These are phyloP conservation scores for Calliopsis andreniformis DNA, from an alignment of 1,140 invertebrate genomes.

Conservation along the genomic window DNA sequence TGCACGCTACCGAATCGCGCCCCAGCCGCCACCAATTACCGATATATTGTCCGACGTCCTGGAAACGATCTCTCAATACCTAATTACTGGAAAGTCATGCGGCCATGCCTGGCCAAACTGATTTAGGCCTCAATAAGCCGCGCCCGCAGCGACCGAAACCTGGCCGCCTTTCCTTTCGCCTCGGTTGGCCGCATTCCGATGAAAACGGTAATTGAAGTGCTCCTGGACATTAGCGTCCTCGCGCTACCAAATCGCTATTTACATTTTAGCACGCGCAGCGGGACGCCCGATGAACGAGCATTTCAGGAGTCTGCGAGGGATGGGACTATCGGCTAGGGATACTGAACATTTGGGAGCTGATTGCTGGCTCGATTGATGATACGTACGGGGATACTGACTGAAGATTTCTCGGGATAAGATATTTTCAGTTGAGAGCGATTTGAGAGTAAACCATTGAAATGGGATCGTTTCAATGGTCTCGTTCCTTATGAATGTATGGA, in stretches of 20 bases:
- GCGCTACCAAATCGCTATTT: conserved; percentile 28
- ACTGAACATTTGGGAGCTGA: too few relatives aligned
- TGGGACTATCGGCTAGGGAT: not conserved
- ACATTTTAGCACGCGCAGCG: conserved; percentile 21
- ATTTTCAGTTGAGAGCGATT: too few relatives aligned
- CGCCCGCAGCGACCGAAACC: not conserved
- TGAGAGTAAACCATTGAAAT: too few relatives aligned
- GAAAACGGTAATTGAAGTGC: conserved; percentile 50
- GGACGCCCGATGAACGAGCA: not conserved
- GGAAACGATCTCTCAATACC: conserved; percentile 59
- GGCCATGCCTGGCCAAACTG: conserved; percentile 33
- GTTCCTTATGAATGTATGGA: too few relatives aligned
- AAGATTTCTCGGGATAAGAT: too few relatives aligned
- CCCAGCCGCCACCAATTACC: conserved; percentile 33
- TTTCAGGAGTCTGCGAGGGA: not conserved
- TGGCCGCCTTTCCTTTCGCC: conserved; percentile 16
- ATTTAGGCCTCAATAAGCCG: conserved; percentile 61
- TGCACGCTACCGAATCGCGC: conserved; percentile 49
- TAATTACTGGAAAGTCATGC: conserved; percentile 63
- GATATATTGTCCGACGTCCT: conserved; percentile 54
- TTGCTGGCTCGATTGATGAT: too few relatives aligned
- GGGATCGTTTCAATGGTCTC: too few relatives aligned
- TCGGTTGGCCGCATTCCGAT: conserved; percentile 36
- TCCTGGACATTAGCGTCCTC: conserved; percentile 6
- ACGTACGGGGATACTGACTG: too few relatives aligned